Conservation (phyloP, 2,797 vertebrate species). For the Intellagama lesueurii region DNA sequence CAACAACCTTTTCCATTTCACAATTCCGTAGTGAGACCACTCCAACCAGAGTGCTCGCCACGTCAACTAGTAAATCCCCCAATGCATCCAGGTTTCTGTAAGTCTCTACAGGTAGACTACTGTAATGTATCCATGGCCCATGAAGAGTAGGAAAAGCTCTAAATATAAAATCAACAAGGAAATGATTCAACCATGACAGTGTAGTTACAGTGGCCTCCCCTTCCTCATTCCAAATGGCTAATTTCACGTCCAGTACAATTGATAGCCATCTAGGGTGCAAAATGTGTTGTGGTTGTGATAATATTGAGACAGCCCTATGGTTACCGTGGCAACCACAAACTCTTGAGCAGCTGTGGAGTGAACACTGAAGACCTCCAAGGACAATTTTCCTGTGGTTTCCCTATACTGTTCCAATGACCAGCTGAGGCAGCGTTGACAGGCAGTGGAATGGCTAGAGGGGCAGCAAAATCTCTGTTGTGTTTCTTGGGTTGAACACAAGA, state of each 20-base stretch:
- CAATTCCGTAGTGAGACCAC: not conserved
- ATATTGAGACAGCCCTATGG: not conserved
- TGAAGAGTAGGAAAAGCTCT: not conserved
- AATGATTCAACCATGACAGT: not conserved
- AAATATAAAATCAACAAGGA: not conserved
- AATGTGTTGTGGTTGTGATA: not conserved
- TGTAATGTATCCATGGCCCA: not conserved
- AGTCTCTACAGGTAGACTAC: not conserved
- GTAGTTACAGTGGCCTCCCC: not conserved
- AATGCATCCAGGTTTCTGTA: not conserved
- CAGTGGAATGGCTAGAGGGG: not conserved
- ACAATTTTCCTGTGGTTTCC: too few relatives aligned
- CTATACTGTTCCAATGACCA: not conserved
- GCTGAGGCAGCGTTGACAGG: not conserved
- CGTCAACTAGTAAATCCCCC: not conserved
- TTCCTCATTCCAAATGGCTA: not conserved
- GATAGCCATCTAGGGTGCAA: too few relatives aligned
- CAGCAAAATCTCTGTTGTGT: not conserved
- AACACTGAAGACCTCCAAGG: not conserved
- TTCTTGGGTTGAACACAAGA: not conserved
- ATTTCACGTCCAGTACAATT: not conserved
- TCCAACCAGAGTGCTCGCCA: too few relatives aligned
- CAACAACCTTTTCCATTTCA: not conserved
- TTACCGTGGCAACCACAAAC: not conserved
- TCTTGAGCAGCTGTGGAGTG: not conserved